Evolutionary conservation across 1,140 invertebrate species (phyloP).

Genomic region (Homalodisca vitripennis): DNA sequence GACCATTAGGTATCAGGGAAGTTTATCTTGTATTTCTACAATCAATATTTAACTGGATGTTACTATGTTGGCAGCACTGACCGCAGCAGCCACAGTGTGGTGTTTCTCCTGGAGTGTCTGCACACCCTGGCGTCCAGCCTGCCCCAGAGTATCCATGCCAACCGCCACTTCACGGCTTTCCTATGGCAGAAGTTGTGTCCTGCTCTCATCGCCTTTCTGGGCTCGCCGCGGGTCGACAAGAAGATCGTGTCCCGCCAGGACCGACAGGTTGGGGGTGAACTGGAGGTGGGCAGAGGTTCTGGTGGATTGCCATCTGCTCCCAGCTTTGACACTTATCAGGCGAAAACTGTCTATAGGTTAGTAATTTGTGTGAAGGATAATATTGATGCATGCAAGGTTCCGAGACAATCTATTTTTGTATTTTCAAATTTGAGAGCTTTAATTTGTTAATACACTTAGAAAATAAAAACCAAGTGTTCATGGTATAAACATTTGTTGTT

Average conservation of each 20-base stretch:
- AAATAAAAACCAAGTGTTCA: no score
- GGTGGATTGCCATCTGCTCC: slow-evolving; percentile 69
- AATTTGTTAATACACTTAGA: no score
- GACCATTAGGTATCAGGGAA: no score
- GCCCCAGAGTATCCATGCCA: slow-evolving; percentile 75
- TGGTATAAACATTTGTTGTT: no score
- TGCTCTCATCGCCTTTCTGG: slow-evolving; percentile 80
- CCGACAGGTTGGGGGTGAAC: slow-evolving; percentile 48
- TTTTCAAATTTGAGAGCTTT: no score
- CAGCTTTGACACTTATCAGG: slow-evolving; percentile 72
- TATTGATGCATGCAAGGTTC: no score
- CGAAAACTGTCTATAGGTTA: slow-evolving; percentile 84
- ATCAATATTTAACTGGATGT: not conserved
- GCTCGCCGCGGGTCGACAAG: slow-evolving; percentile 73
- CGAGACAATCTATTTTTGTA: no score
- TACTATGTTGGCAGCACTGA: slow-evolving; percentile 25
- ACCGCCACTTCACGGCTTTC: slow-evolving; percentile 80
- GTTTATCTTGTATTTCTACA: no score
- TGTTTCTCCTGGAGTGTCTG: slow-evolving; percentile 83
- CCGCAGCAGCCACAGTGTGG: slow-evolving; percentile 37
- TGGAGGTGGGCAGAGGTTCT: slow-evolving; percentile 61
- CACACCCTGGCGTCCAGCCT: slow-evolving; percentile 80
- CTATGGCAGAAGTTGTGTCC: slow-evolving; percentile 92
- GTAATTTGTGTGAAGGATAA: no score
- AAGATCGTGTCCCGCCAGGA: slow-evolving; percentile 63